phyloP scores from a whole-genome alignment of 2,113 vertebrate species.

The Seriola rivoliana region DNA sequence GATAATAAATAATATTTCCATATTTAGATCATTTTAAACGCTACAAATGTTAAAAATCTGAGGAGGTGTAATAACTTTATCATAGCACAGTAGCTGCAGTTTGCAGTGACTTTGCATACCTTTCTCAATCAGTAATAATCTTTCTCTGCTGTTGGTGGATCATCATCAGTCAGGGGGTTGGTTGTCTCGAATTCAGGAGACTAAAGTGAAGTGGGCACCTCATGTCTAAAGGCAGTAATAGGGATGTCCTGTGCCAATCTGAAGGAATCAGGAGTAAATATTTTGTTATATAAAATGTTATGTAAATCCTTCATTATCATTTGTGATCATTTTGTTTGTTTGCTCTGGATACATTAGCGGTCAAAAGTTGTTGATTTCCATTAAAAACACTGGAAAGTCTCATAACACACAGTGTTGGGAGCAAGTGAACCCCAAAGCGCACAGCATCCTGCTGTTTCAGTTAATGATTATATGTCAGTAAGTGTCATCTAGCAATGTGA shows the following conservation, averaged over 20 bases:
- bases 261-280: neutral
- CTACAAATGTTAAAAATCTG: neutral
- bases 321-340: neutral
- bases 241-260: neutral
- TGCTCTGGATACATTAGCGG: neutral
- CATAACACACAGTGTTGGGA: neutral
- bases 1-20: neutral
- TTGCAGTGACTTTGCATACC: neutral
- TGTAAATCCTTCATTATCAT: neutral
- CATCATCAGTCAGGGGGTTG: neutral
- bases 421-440: neutral
- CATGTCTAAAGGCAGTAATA: neutral
- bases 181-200: neutral
- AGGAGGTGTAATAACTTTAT: neutral
- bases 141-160: neutral
- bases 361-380: neutral
- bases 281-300: neutral
- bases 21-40: neutral
- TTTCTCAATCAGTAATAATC: neutral
- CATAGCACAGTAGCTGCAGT: neutral
- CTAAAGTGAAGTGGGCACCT: neutral
- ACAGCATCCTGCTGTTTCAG: neutral
- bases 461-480: neutral
- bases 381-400: neutral
- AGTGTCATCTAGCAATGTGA: neutral